Conservation (phyloP, 2,113 vertebrate species). For the Peromyscus californicus region DNA sequence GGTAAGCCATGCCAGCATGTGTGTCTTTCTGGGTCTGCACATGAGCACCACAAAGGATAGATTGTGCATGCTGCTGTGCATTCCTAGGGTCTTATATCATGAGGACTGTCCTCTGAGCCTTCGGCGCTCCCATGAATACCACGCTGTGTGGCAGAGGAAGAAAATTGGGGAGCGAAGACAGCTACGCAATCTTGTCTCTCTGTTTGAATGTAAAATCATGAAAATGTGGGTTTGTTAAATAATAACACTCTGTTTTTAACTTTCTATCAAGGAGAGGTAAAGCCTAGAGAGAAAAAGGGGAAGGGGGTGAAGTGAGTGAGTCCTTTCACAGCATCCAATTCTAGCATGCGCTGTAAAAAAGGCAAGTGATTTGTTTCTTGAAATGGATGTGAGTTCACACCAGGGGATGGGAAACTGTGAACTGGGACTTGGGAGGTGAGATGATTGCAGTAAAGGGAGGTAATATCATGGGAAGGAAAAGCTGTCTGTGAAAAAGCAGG, state of each 20-base stretch:
- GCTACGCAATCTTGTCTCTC: conserved; percentile 75
- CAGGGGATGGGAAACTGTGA: conserved; percentile 28
- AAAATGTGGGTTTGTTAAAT: conserved; percentile 53
- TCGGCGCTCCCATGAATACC: conserved; percentile 81
- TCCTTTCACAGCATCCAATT: conserved; percentile 41
- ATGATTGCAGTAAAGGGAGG: conserved; percentile 30
- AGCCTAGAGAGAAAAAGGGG: conserved; percentile 10
- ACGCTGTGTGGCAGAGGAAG: conserved; percentile 77
- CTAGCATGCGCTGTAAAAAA: conserved; percentile 57
- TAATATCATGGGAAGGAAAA: conserved; percentile 53
- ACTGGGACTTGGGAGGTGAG: conserved; percentile 49
- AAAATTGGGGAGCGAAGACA: conserved; percentile 68
- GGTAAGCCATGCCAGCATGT: conserved; percentile 91
- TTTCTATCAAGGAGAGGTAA: conserved; percentile 39
- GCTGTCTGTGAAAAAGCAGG: background rate
- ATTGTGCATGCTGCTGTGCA: conserved; percentile 86
- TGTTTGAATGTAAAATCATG: conserved; percentile 78
- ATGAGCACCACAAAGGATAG: conserved; percentile 85
- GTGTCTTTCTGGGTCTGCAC: background rate
- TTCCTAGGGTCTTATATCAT: conserved; percentile 86
- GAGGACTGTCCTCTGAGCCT: conserved; percentile 78
- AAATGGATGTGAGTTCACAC: conserved; percentile 67
- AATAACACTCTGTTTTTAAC: background rate
- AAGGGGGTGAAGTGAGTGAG: background rate
- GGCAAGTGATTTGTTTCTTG: conserved; percentile 56